Evolutionary conservation across 2,888 invertebrate species (phyloP), one percentile per base, ranked within the genome.

Genomic region (Chloromyia formosa): DNA sequence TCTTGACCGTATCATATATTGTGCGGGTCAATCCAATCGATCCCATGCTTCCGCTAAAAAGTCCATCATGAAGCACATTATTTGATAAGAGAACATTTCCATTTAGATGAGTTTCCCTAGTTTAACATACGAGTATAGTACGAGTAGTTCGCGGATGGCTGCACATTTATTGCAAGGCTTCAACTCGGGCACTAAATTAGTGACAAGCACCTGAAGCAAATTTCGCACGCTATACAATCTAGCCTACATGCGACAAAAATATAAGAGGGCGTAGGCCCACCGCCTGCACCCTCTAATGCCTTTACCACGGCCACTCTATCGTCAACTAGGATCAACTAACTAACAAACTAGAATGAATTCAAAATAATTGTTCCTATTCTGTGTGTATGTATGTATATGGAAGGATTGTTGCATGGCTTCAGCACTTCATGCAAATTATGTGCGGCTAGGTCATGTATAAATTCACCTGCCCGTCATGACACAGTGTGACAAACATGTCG

Each of bases 101-200:
- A 49, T 49, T 49, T 49, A 49, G 49, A 49, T 49, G 49, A 49
- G 16, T 49, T 49, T 49, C 12, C 49, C 49, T 49, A 35, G 27
- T 35, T 35, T 35, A 35, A 35, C 7, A 35, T n/a, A n/a, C n/a
- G n/a, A 4, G 27, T 35, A 35, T 35, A 35, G 27, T 42, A 9
- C 42, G 42, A 42, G 12, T 12, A 49, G 16, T 49, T 49, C 16
- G 16, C 10, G 49, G 49, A 49, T 49, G 49, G 49, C 49, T 49
- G 49, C 49, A 49, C 49, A 49, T 49, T 49, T 49, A n/a, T 49
- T 49, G 49, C 49, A 49, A 49, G 16, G 49, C 49, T n/a, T 35
- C 27, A 35, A n/a, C 49, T 49, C 49, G 49, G 12, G 12, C 16
- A 49, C 4, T 49, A 49, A 49, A 49, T 49, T 49, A 49, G 49